Percentiles rank a stretch among this genome's conserved stretches.
Conservation (phyloP, 2,113 vertebrate genomes). For the Anhinga anhinga region DNA sequence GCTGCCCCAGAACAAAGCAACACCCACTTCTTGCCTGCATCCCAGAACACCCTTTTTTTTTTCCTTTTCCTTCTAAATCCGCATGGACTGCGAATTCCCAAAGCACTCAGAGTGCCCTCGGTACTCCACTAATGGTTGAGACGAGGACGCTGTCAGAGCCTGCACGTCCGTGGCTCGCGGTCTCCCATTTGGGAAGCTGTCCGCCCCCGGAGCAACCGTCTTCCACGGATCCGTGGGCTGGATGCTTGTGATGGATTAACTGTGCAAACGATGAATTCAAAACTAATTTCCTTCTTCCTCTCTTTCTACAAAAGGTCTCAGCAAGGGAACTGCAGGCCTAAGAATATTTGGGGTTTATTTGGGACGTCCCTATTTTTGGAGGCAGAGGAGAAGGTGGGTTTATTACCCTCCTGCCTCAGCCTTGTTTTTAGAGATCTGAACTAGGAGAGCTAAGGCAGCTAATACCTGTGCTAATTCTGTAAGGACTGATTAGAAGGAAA, state of each 20-base stretch:
- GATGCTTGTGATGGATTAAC: not conserved
- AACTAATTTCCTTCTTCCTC: not conserved
- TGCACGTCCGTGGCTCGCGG: not conserved
- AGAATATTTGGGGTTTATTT: not conserved
- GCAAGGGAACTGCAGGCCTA: not conserved
- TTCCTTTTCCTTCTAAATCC: not conserved
- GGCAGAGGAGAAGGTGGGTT: not conserved
- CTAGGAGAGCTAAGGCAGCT: not conserved
- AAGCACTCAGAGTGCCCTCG: not conserved
- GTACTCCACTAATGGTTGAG: not conserved
- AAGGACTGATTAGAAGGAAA: not conserved
- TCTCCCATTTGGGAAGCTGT: not conserved
- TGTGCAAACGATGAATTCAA: accelerated
- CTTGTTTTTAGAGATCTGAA: not conserved
- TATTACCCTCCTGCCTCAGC: not conserved
- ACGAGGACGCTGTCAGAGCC: not conserved
- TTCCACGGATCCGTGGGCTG: not conserved
- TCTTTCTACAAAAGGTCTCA: not conserved
- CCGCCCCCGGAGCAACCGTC: not conserved
- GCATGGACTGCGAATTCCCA: accelerated
- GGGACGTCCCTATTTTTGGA: accelerated
- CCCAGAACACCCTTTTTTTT: not conserved
- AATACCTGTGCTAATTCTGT: not conserved
- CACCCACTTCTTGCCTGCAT: not conserved
- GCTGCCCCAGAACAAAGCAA: not conserved